Evolutionary conservation across 2,888 invertebrate species (phyloP).

Genomic region (Caenorhabditis becei): DNA sequence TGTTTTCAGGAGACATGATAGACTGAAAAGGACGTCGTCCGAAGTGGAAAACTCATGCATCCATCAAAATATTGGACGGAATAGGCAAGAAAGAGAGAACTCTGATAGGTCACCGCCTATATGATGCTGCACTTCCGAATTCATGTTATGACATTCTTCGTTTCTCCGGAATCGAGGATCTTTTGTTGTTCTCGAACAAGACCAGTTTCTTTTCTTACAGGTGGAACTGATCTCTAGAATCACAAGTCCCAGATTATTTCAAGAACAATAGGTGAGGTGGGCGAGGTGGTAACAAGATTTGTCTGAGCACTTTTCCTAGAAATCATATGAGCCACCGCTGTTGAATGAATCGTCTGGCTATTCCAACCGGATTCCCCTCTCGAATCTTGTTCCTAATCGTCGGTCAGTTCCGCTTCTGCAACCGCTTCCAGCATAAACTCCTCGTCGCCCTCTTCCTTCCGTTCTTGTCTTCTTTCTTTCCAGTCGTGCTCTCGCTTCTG

Average conservation of each 20-base stretch:
- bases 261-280: too few species aligned
- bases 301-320: too few species aligned
- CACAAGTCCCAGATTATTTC: too few species aligned
- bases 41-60: conserved; percentile 32
- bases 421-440: background rate
- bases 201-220: too few species aligned
- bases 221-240: too few species aligned
- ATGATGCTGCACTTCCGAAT: conserved; percentile 34
- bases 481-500: background rate
- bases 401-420: conserved; percentile 19
- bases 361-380: too few species aligned
- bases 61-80: conserved; percentile 30
- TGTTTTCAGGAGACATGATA: background rate
- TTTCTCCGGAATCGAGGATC: conserved; percentile 24
- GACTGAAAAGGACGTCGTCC: background rate
- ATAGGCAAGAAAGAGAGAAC: conserved; percentile 4
- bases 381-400: too few species aligned
- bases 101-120: background rate
- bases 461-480: conserved; percentile 6
- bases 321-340: too few species aligned
- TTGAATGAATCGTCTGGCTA: too few species aligned
- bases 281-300: too few species aligned
- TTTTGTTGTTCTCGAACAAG: conserved; percentile 8
- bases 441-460: conserved; percentile 11
- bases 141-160: conserved; percentile 36